A percentile compares a stretch with the other conserved stretches of the same genome.
Conservation (phyloP, 2,113 vertebrate species). For the Aegypius monachus region DNA sequence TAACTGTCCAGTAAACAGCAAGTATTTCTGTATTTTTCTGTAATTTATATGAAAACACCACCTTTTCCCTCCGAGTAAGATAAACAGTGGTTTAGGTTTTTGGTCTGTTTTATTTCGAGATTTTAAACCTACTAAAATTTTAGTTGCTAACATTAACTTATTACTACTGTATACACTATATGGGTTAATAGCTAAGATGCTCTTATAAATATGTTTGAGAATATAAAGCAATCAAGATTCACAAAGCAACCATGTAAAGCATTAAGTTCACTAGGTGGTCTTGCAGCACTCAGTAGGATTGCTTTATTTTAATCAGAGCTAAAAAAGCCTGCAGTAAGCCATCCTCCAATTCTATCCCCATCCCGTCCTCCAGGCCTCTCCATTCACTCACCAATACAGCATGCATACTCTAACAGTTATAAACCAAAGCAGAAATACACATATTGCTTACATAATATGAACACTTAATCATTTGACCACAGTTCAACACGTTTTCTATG, state of each 20-base stretch:
- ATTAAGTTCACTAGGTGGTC: background rate
- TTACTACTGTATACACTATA: accelerated
- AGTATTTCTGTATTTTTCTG: background rate
- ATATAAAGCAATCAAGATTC: background rate
- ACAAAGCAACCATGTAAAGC: background rate
- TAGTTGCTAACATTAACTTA: background rate
- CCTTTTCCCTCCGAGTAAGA: background rate
- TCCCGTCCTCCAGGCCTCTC: background rate
- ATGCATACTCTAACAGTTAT: background rate
- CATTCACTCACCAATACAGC: background rate
- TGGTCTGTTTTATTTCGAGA: background rate
- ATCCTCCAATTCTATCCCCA: background rate
- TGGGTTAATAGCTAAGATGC: background rate
- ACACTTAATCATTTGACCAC: background rate
- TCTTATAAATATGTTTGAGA: background rate
- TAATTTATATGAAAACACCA: background rate
- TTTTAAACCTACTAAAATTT: background rate
- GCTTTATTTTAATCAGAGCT: background rate
- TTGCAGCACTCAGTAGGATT: background rate
- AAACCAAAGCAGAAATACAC: background rate
- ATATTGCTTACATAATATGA: background rate
- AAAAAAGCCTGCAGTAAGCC: background rate
- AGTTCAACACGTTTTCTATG: background rate
- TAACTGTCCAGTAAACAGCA: background rate
- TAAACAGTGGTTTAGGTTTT: background rate